Percentiles rank a stretch among this genome's conserved stretches.
Evolutionary conservation across 2,888 invertebrate genomes (phyloP).

Genomic region (Serrognathus titanus): DNA sequence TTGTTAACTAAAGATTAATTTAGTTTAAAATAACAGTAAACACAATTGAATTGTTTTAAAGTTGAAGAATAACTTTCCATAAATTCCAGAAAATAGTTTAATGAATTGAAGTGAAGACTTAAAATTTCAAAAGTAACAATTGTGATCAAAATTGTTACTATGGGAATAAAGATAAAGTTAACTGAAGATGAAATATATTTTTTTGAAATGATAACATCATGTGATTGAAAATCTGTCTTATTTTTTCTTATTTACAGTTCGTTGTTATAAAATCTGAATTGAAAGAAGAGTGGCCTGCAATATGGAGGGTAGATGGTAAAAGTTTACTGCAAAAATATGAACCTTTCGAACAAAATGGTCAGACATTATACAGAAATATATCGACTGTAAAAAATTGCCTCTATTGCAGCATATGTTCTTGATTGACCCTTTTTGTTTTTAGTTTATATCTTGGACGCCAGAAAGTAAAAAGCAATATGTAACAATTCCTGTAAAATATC

Average conservation of each 20-base stretch:
- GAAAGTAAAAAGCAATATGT: conserved; percentile 78
- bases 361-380: conserved; percentile 79
- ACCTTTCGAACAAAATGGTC: conserved; percentile 77
- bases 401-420: not conserved
- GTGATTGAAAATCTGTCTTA: not conserved
- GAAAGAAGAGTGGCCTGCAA: conserved; percentile 76
- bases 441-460: conserved; percentile 84
- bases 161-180: no score
- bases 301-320: conserved; percentile 90
- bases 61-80: no score
- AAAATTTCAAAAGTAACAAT: no score
- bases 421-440: conserved; percentile 31
- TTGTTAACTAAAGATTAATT: no score
- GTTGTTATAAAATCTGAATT: conserved; percentile 81
- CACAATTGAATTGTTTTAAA: no score
- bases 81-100: no score
- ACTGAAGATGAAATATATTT: no score
- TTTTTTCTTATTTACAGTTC: conserved; percentile 70
- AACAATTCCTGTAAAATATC: conserved; percentile 72
- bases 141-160: no score
- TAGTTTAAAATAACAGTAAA: no score
- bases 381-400: conserved; percentile 64
- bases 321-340: conserved; percentile 79
- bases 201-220: no score
- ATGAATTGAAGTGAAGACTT: no score